Conservation (phyloP, 2,888 invertebrate species). For the Pinctada fucata region DNA sequence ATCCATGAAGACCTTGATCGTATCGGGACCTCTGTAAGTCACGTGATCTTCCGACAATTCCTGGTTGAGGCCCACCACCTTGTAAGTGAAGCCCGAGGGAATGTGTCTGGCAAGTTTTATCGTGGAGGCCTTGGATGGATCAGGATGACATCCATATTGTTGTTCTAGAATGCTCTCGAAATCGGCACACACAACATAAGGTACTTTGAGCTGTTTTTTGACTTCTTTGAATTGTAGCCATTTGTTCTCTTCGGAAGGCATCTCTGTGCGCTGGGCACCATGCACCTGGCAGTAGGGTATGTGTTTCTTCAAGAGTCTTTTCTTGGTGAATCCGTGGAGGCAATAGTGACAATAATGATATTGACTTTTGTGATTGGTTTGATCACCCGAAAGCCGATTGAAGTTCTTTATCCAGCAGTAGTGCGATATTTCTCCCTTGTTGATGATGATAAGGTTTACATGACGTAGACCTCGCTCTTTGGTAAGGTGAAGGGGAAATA, state of each 20-base stretch:
- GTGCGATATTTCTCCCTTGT: constrained; percentile 5
- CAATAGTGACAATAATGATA: constrained; percentile 35
- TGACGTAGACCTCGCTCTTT: constrained; percentile 16
- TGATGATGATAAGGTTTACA: constrained; percentile 6
- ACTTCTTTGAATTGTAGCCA: not conserved
- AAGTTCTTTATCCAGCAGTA: constrained; percentile 27
- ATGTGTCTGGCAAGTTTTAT: constrained; percentile 10
- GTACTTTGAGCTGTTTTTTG: not conserved
- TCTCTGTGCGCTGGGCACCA: constrained; percentile 10
- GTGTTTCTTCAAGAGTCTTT: constrained; percentile 7
- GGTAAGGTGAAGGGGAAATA: constrained; percentile 36
- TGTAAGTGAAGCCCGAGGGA: not conserved
- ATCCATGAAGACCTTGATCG: constrained; percentile 2
- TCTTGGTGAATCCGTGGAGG: constrained; percentile 35
- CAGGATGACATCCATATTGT: constrained; percentile 10
- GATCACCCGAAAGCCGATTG: constrained; percentile 9
- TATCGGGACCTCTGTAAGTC: constrained; percentile 28
- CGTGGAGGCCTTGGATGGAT: constrained; percentile 4
- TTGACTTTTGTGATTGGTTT: constrained; percentile 10
- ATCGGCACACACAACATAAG: constrained; percentile 16
- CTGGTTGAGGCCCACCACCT: not conserved
- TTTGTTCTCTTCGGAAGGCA: not conserved
- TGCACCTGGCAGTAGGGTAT: constrained; percentile 23
- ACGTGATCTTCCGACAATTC: constrained; percentile 14
- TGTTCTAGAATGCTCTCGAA: constrained; percentile 17